Conservation (phyloP, 2,113 vertebrate species). For the Garra rufa region DNA sequence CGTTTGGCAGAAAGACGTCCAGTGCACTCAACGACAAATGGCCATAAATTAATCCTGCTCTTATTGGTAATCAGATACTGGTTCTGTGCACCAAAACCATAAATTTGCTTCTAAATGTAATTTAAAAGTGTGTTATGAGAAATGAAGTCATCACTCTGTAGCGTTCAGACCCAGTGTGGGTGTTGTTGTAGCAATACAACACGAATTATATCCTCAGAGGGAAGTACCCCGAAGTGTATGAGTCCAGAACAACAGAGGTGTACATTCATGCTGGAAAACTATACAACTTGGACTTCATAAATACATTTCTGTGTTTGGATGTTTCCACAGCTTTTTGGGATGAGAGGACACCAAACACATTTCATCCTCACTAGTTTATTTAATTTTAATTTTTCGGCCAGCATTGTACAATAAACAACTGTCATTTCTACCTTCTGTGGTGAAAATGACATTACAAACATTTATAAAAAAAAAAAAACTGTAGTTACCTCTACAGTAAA, state of each 20-base stretch:
- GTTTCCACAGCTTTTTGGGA: neutral
- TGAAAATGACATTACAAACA: no score
- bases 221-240: neutral
- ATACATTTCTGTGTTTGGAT: neutral
- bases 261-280: neutral
- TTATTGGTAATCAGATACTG: slow-evolving; percentile 34
- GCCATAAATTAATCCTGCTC: slow-evolving; percentile 31
- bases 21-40: slow-evolving; percentile 36
- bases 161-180: neutral
- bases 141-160: slow-evolving; percentile 32
- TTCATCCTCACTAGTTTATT: neutral
- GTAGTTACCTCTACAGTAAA: no score
- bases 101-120: slow-evolving; percentile 32
- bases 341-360: neutral
- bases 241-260: neutral
- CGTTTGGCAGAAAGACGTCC: slow-evolving; percentile 10
- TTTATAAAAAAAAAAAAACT: no score
- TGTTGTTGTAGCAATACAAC: neutral
- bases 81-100: slow-evolving; percentile 19
- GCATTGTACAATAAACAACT: neutral
- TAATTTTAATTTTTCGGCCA: neutral
- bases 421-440: no score
- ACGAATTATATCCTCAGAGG: neutral
- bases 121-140: slow-evolving; percentile 39
- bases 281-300: neutral